These are phyloP conservation scores for Trypoxylon attenuatum DNA, from an alignment of 2,888 invertebrate species.

Conservation along the genomic window DNA sequence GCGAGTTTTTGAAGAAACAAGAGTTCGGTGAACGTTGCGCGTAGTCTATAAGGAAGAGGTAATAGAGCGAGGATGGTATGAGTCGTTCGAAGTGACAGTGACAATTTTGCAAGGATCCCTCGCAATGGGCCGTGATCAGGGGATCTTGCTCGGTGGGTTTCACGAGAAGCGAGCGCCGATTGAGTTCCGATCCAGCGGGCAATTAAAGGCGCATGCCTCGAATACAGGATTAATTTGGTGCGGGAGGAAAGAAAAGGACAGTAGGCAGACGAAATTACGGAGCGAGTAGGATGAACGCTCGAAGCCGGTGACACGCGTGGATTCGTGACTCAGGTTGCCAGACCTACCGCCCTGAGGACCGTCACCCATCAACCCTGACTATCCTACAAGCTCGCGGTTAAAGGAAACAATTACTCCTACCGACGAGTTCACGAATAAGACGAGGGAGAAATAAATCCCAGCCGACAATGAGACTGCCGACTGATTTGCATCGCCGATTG, in stretches of 20 bases:
- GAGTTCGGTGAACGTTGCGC: no score
- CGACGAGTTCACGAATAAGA: conserved; percentile 65
- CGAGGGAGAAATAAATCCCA: conserved; percentile 29
- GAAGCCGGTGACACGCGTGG: conserved; percentile 45
- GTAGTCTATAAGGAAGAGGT: no score
- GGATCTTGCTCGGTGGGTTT: conserved; percentile 28
- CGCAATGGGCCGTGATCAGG: no score
- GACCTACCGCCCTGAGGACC: conserved; percentile 15
- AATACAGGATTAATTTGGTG: conserved; percentile 35
- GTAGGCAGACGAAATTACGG: background rate
- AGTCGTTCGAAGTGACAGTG: no score
- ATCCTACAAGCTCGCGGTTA: conserved; percentile 12
- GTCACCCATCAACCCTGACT: conserved; percentile 48
- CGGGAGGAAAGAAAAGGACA: conserved; percentile 7
- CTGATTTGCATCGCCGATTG: conserved; percentile 56
- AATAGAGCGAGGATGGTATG: no score
- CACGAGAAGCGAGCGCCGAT: conserved; percentile 21
- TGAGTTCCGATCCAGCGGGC: conserved; percentile 36
- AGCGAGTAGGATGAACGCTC: conserved; percentile 5
- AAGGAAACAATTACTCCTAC: conserved; percentile 60
- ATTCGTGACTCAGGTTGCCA: conserved; percentile 43
- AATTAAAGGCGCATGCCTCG: conserved; percentile 38
- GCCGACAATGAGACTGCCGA: conserved; percentile 22
- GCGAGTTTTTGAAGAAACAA: no score
- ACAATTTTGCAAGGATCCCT: no score